phyloP scores from a whole-genome alignment of 2,113 vertebrate genomes.

The Poecilia latipinna region DNA sequence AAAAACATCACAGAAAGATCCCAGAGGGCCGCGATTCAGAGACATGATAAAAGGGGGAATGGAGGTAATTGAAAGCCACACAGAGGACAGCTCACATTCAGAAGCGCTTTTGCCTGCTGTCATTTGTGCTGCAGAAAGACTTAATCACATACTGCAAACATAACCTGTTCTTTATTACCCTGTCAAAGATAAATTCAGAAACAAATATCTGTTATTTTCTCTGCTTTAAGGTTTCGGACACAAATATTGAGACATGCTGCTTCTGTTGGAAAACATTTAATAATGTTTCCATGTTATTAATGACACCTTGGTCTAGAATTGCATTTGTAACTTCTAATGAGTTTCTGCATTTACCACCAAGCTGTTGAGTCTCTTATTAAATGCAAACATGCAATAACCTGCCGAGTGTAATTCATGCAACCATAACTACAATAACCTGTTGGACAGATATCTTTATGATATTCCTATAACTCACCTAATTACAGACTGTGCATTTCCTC shows the following conservation, averaged over 20 bases:
- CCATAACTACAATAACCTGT: neutral
- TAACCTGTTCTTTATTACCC: neutral
- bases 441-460: neutral
- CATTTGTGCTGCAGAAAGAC: neutral
- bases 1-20: neutral
- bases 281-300: neutral
- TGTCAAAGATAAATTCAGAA: neutral
- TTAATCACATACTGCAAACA: neutral
- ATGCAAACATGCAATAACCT: neutral
- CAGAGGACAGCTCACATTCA: neutral
- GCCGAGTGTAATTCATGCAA: neutral
- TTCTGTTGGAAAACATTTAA: neutral
- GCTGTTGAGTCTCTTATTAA: neutral
- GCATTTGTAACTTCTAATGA: neutral
- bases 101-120: neutral
- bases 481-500: neutral
- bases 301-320: neutral
- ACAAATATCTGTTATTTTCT: neutral
- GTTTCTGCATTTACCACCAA: neutral
- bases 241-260: no score
- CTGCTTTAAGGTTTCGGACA: no score
- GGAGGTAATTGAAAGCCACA: neutral
- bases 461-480: neutral
- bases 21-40: neutral
- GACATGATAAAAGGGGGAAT: neutral